Evolutionary conservation across 2,797 vertebrate species (phyloP).

Genomic region (Enteromius unitaeniatus): DNA sequence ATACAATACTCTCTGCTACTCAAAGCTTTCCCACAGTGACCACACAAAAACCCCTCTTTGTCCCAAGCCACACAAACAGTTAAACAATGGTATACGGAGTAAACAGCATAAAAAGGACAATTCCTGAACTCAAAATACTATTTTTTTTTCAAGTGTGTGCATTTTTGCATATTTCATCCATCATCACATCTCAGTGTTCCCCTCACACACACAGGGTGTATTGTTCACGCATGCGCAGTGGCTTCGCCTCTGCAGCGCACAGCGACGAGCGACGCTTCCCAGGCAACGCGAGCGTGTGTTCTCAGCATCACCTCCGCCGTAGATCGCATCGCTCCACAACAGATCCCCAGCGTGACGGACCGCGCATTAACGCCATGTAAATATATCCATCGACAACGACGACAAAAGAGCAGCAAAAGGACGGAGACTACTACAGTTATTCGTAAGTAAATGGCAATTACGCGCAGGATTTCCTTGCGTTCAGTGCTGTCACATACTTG

Average conservation of each 20-base stretch:
- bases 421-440: neutral
- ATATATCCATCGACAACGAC: neutral
- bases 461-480: neutral
- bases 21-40: slow-evolving; percentile 34
- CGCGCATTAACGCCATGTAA: slow-evolving; percentile 22
- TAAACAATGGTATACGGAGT: neutral
- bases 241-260: slow-evolving; percentile 59
- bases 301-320: slow-evolving; percentile 50
- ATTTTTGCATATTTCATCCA: neutral
- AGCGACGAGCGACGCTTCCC: slow-evolving; percentile 53
- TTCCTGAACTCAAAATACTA: neutral
- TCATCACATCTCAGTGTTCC: neutral
- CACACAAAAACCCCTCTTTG: slow-evolving; percentile 33
- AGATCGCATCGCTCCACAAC: slow-evolving; percentile 28
- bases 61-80: neutral
- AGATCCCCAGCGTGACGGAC: slow-evolving; percentile 41
- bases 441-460: slow-evolving; percentile 34
- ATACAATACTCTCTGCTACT: neutral
- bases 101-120: neutral
- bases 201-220: neutral
- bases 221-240: slow-evolving; percentile 60
- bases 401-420: neutral
- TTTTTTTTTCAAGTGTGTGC: neutral
- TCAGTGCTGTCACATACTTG: neutral
- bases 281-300: slow-evolving; percentile 56